Base-by-base conservation (phyloP, 2,113 vertebrate genomes). In the Hyperoodon ampullatus region DNA sequence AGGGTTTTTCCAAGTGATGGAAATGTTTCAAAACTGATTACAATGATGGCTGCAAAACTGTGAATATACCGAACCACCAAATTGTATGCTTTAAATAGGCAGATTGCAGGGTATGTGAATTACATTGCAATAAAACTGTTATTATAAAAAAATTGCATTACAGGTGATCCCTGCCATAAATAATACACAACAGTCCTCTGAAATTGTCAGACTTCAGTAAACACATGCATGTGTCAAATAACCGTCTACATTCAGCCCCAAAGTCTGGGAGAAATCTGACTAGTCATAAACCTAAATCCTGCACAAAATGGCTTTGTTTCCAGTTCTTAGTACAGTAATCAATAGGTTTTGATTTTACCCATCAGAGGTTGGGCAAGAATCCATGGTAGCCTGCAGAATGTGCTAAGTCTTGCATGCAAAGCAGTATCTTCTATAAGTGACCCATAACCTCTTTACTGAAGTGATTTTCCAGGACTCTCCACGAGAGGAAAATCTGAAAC, bases 401-500 rank as follows among this genome's bases (percentile, higher is more conserved):
- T 42, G 53, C 72, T 28, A 82, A 68, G 16, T 81, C 84, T 42
- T 23, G 65, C 44, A 93, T 19, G 35, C 75, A 90, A 53, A 95
- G 81, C 50, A 68, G 47, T 84, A 94, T 93, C 78, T 91, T 82
- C 78, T 82, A 39, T 77, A 92, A 74, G 70, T 70, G 80, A 83
- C 42, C 88, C 61, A 93, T 35, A 70, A 75, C 72, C 53, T 78
- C 63, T 88, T 90, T 78, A 68, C 75, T 95, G 91, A 88, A 96
- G 77, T 96, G 75, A 90, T 97, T 96, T 96, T 96, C 95, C 96
- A 96, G 92, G 71, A 88, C 70, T 95, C 77, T 95, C 93, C n/a
- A 84, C 3, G 8, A 97, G 30, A 96, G 97, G 95, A 97, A 97
- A 97, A 94, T 95, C 89, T 97, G 95, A 97, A 93, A 75, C 70